Evolutionary conservation across 2,113 vertebrate species (phyloP).

Genomic region (Sander vitreus): DNA sequence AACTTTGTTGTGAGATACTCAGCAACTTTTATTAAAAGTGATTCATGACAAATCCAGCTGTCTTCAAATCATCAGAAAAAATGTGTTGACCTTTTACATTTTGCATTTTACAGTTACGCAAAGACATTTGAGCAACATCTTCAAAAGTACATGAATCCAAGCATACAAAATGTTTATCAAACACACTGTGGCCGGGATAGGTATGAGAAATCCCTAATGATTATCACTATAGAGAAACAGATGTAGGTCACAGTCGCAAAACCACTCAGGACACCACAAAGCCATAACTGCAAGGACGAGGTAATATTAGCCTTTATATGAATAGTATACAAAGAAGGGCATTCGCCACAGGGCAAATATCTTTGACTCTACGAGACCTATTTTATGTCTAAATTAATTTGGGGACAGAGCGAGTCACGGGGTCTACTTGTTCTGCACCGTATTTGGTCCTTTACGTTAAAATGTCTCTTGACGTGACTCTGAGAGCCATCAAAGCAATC

Average conservation of each 20-base stretch:
- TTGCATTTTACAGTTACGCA: background rate
- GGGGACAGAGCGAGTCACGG: slow-evolving; percentile 32
- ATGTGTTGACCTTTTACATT: slow-evolving; percentile 15
- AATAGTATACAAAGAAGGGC: slow-evolving; percentile 43
- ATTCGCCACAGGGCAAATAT: slow-evolving; percentile 42
- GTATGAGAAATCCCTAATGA: background rate
- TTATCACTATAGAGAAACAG: background rate
- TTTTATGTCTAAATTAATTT: slow-evolving; percentile 58
- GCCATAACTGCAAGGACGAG: slow-evolving; percentile 52
- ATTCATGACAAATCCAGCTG: background rate
- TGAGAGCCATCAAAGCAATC: slow-evolving; percentile 30
- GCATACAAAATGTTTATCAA: background rate
- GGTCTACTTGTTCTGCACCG: slow-evolving; percentile 18
- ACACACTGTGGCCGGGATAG: background rate
- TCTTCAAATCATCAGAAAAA: background rate
- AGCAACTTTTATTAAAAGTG: background rate
- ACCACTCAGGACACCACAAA: slow-evolving; percentile 28
- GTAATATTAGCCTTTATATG: slow-evolving; percentile 47
- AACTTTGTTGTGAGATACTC: background rate
- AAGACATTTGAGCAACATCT: background rate
- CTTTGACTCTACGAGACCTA: slow-evolving; percentile 28
- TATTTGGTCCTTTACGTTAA: slow-evolving; percentile 25
- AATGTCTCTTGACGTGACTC: slow-evolving; percentile 34
- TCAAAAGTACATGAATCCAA: background rate
- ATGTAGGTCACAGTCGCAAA: slow-evolving; percentile 20